These are phyloP conservation scores for Melanostigma gelatinosum DNA, from an alignment of 2,113 vertebrate species.

Conservation along the genomic window DNA sequence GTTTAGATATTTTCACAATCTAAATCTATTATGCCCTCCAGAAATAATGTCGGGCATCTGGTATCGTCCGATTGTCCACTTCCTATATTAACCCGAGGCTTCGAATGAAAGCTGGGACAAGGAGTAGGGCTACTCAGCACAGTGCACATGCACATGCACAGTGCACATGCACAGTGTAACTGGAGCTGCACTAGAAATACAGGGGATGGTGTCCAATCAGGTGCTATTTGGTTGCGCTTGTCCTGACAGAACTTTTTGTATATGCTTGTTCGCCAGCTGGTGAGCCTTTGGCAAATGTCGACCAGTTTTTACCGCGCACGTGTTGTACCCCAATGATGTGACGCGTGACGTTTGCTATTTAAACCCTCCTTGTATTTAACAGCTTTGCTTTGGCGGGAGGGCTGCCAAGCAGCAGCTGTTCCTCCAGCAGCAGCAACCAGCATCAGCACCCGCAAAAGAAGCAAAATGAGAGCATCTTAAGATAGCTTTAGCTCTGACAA, in stretches of 20 bases:
- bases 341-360: not conserved
- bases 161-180: too few species aligned
- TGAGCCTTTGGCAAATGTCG: not conserved
- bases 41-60: too few species aligned
- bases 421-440: not conserved
- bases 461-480: not conserved
- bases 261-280: not conserved
- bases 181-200: too few species aligned
- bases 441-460: not conserved
- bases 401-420: not conserved
- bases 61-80: too few species aligned
- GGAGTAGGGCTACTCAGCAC: too few species aligned
- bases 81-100: too few species aligned
- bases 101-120: too few species aligned
- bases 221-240: too few species aligned
- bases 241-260: not conserved
- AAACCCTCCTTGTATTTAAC: not conserved
- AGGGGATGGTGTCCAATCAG: too few species aligned
- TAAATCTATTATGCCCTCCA: too few species aligned
- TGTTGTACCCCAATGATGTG: not conserved
- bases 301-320: not conserved
- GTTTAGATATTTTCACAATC: not conserved
- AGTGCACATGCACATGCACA: too few species aligned
- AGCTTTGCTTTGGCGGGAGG: not conserved
- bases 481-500: not conserved